Evolutionary conservation across 2,797 vertebrate species (phyloP).

Genomic region (Salarias fasciatus): DNA sequence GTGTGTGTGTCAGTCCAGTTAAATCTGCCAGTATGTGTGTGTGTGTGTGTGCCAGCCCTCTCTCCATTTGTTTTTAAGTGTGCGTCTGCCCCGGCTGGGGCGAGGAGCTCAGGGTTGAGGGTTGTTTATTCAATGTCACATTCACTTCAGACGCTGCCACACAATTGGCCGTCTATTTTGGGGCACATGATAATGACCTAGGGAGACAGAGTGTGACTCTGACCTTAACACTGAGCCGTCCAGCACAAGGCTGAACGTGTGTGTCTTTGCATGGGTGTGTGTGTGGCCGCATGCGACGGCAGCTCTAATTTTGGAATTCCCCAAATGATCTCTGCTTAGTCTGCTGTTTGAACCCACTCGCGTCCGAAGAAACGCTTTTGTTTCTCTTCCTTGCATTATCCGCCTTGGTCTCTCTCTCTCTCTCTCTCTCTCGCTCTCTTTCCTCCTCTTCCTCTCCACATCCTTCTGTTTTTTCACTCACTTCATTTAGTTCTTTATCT

Average conservation of each 20-base stretch:
- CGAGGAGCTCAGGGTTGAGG: conserved; percentile 52
- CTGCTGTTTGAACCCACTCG: conserved; percentile 70
- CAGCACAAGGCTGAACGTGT: conserved; percentile 34
- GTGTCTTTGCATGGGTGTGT: conserved; percentile 24
- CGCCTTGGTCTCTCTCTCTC: conserved; percentile 39
- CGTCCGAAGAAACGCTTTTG: conserved; percentile 71
- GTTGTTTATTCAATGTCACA: conserved; percentile 79
- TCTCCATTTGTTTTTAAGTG: conserved; percentile 48
- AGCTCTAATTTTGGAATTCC: conserved; percentile 79
- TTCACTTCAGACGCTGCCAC: conserved; percentile 64
- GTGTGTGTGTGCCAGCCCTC: conserved; percentile 8
- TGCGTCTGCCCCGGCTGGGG: conserved; percentile 35
- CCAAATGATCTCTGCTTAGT: conserved; percentile 75
- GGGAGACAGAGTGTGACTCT: conserved; percentile 77
- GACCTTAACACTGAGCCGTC: conserved; percentile 70
- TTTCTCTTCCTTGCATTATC: conserved; percentile 68
- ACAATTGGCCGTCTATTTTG: conserved; percentile 78
- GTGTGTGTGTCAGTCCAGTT: conserved; percentile 19
- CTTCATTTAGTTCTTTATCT: conserved; percentile 56
- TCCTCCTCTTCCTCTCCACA: neutral
- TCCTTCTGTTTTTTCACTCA: conserved; percentile 24
- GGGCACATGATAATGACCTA: conserved; percentile 75
- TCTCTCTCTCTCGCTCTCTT: conserved; percentile 10
- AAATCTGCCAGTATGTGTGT: conserved; percentile 13
- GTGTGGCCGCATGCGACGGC: conserved; percentile 47